These are phyloP conservation scores for Crematogaster levior DNA, from an alignment of 2,888 invertebrate genomes.

Conservation along the genomic window DNA sequence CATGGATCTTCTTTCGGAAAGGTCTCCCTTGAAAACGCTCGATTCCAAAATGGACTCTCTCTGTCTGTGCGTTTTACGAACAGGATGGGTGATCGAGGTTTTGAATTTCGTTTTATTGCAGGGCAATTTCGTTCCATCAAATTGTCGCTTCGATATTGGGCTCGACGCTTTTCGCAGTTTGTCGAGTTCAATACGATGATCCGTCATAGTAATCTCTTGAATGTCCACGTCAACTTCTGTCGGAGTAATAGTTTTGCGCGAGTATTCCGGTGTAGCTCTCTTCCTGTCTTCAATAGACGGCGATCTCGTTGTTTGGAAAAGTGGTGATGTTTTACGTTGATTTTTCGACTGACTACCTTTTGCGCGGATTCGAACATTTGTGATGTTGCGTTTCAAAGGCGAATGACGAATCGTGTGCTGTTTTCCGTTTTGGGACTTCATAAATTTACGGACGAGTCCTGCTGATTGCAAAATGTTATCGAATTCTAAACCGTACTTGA, in stretches of 20 bases:
- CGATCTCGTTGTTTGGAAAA: constrained; percentile 12
- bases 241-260: constrained; percentile 47
- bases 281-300: constrained; percentile 8
- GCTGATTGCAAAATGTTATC: constrained; percentile 57
- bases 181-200: constrained; percentile 59
- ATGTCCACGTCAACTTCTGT: constrained; percentile 56
- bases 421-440: constrained; percentile 37
- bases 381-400: not conserved
- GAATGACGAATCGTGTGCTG: not conserved
- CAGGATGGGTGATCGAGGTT: constrained; percentile 51
- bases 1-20: not conserved
- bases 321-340: not conserved
- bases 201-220: constrained; percentile 69
- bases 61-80: constrained; percentile 31
- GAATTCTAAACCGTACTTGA: constrained; percentile 28
- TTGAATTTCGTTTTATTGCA: not conserved
- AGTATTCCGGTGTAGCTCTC: constrained; percentile 24
- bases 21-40: constrained; percentile 27
- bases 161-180: constrained; percentile 32
- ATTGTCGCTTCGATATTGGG: constrained; percentile 14
- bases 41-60: constrained; percentile 52
- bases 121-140: constrained; percentile 47
- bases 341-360: not conserved
- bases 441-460: constrained; percentile 58
- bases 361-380: not conserved